Base-by-base conservation (phyloP, 2,797 vertebrate genomes). In the Pseudochaenichthys georgianus region DNA sequence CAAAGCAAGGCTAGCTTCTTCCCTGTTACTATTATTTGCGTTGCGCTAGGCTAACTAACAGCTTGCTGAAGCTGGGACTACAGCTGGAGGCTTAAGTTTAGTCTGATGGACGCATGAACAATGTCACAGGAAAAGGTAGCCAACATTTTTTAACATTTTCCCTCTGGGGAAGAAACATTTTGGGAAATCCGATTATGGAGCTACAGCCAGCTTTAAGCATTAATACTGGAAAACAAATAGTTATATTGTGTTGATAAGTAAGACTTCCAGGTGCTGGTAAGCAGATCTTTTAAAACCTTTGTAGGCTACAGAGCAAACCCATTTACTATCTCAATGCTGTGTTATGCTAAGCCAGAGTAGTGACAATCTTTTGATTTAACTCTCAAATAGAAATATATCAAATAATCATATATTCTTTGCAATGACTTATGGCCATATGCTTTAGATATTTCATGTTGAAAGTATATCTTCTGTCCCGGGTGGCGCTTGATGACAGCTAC, bases 401-500 rank as follows among this genome's bases (percentile, higher is more conserved):
- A 19, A 23, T 38, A n/a, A 48, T 11, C 3, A 1, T 19, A 15
- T 54, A 38, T 17, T 46, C 3, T 2, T 15, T 15, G 9, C 16
- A 66, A 5, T 70, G 8, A 43, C 62, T 47, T 46, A 8, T 41
- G 28, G 12, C 53, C 6, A 21, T 55, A 21, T n/a, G 12, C 15
- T 45, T 38, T 15, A 53, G 10, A 12, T 38, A 15, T 48, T 63
- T 60, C 1, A 6, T 54, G n/a, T 17, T 11, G 17, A 23, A 54
- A 23, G 41, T 3, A 28, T 28, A 28, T 50, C 43, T 43, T 31
- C 75, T 61, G 63, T 70, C 71, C 71, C 66, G 45, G 84, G 43
- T 61, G 77, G 65, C 5, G 15, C 64, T 73, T 42, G 34, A 75
- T 54, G 52, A 75, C 16, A 73, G 50, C 28, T 54, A 48, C 62